Evolutionary conservation across 2,113 vertebrate species (phyloP).

Genomic region (Pyrgilauda ruficollis): DNA sequence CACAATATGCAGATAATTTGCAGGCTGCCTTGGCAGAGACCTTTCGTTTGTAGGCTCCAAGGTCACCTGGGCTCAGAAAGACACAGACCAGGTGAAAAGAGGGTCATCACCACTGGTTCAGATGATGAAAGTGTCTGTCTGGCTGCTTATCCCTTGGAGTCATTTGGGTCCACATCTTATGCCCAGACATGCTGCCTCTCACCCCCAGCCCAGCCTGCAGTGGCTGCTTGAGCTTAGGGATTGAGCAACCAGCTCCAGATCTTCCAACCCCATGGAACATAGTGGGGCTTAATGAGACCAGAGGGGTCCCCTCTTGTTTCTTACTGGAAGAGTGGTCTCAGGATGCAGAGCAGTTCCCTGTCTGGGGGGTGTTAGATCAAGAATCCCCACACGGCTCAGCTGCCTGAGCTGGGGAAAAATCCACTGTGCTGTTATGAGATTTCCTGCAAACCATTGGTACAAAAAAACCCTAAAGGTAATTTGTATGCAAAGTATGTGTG

Average conservation of each 20-base stretch:
- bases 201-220: accelerated
- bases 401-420: background rate
- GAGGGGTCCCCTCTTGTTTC: background rate
- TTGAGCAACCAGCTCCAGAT: background rate
- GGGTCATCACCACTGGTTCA: background rate
- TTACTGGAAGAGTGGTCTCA: background rate
- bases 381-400: background rate
- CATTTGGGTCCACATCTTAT: background rate
- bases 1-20: background rate
- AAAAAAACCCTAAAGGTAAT: background rate
- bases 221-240: accelerated
- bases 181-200: background rate
- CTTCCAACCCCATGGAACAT: background rate
- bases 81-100: background rate
- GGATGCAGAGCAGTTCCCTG: background rate
- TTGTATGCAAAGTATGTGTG: background rate
- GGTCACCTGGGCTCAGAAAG: background rate
- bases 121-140: background rate
- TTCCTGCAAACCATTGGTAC: background rate
- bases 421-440: background rate
- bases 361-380: background rate
- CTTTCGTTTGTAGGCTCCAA: background rate
- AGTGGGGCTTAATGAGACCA: background rate
- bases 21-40: background rate
- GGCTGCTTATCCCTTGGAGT: background rate